Evolutionary conservation across 2,888 invertebrate genomes (phyloP), one percentile per base, ranked within the genome.

Genomic region (Diachrysia chrysitis): DNA sequence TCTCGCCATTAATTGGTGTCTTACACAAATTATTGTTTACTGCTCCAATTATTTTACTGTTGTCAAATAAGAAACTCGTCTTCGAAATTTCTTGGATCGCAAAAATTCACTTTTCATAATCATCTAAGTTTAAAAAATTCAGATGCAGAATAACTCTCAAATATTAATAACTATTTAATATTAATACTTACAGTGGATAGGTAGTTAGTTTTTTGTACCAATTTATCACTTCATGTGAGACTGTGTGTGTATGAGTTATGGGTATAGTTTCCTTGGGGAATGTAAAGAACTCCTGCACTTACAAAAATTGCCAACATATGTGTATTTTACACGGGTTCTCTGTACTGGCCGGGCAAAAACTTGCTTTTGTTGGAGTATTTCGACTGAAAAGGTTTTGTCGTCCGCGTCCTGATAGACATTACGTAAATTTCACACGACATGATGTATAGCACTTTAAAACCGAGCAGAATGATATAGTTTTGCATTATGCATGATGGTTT

Each of bases 231-330:
- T 48, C 48, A 48, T 48, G 4, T 48, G 42, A 16, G 19, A 48
- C 48, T 10, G 48, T 48, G 2, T 10, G 48, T 48, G 2, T 48
- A 19, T 48, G 48, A 48, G 48, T 48, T 48, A 48, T 48, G 48
- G 17, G 48, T 48, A 48, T 48, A 48, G 48, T 48, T 48, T 48
- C 48, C 48, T 48, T 19, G 12, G 48, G 48, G 48, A 48, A 17
- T 9, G 48, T 19, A 48, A 48, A 19, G 48, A 48, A 19, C 19
- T 19, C 19, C 48, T 48, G 48, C 48, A 48, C 48, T 48, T 19
- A 48, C 48, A 48, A 48, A 42, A 48, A 48, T 48, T 48, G 48
- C 48, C 10, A 17, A 19, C 48, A 48, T 48, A 48, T 48, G 48
- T 48, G 48, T 48, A 19, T 19, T 42, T 19, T 48, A 48, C 19